A percentile compares a stretch with the other conserved stretches of the same genome.
Conservation (phyloP, 2,113 vertebrate species). For the Neogobius melanostomus region DNA sequence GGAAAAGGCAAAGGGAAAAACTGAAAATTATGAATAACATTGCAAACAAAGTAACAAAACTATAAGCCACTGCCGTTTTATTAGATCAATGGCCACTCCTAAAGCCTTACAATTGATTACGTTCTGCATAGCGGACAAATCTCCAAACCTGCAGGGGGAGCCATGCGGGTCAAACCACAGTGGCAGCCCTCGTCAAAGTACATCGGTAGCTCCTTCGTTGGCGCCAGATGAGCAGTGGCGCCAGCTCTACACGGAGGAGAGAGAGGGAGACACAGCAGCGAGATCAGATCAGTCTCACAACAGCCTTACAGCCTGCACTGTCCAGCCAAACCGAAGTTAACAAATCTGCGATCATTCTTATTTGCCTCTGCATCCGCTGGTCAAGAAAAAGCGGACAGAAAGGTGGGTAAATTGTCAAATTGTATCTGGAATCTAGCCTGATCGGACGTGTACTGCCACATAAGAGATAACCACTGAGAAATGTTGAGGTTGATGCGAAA, state of each 20-base stretch:
- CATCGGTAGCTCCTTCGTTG: slow-evolving; percentile 70
- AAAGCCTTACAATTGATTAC: no score
- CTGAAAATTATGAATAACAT: not conserved
- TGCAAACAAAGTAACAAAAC: not conserved
- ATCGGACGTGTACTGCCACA: not conserved
- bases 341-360: slow-evolving; percentile 10
- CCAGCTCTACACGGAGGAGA: slow-evolving; percentile 64
- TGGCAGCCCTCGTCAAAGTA: slow-evolving; percentile 69
- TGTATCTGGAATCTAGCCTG: slow-evolving; percentile 10
- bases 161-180: slow-evolving; percentile 7
- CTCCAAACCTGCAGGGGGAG: slow-evolving; percentile 56
- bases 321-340: slow-evolving; percentile 26
- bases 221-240: slow-evolving; percentile 80
- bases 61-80: no score
- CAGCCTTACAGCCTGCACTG: slow-evolving; percentile 40
- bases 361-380: slow-evolving; percentile 18
- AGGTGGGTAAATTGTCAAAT: slow-evolving; percentile 58
- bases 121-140: no score
- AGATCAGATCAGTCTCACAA: slow-evolving; percentile 29
- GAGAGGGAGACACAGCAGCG: slow-evolving; percentile 43
- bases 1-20: not conserved
- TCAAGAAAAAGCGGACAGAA: slow-evolving; percentile 35
- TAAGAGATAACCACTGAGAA: slow-evolving; percentile 21
- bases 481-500: not conserved
- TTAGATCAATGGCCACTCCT: no score